Conservation (phyloP, 2,888 invertebrate species). For the Acronicta psi region DNA sequence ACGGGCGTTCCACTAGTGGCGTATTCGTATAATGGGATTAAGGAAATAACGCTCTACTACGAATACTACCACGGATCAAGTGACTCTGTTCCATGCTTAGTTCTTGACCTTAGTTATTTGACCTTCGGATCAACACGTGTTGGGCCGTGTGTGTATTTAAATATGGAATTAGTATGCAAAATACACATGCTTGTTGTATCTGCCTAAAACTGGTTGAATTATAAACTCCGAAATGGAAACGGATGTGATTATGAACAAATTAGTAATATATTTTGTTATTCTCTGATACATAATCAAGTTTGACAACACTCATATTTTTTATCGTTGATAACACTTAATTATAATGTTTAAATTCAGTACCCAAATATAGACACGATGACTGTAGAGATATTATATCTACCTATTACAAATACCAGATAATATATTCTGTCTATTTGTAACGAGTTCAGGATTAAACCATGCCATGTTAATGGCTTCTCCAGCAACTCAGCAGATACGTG, state of each 20-base stretch:
- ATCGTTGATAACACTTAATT: constrained; percentile 17
- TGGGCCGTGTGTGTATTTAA: constrained; percentile 13
- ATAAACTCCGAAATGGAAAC: constrained; percentile 10
- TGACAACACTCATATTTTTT: constrained; percentile 28
- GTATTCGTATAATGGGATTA: constrained; percentile 30
- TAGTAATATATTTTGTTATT: constrained; percentile 9
- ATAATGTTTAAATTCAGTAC: constrained; percentile 1
- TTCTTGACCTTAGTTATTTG: constrained; percentile 49
- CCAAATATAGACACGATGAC: constrained; percentile 9
- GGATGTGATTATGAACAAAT: constrained; percentile 12
- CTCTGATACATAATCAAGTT: constrained; percentile 9
- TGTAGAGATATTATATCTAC: neutral
- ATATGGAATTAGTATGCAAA: constrained; percentile 26
- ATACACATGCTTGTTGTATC: constrained; percentile 7
- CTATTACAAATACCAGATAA: too few species aligned
- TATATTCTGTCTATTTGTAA: too few species aligned
- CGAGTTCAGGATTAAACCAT: too few species aligned
- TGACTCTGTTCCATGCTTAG: constrained; percentile 40
- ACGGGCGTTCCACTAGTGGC: neutral
- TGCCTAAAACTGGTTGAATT: constrained; percentile 5
- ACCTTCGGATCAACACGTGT: constrained; percentile 45
- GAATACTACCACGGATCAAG: constrained; percentile 20
- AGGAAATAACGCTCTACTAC: constrained; percentile 20
- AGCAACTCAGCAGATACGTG: too few species aligned
- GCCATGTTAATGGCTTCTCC: too few species aligned